Evolutionary conservation across 64 coral and sea anemone genomes (phyloP).

Genomic region (Actinia equina): DNA sequence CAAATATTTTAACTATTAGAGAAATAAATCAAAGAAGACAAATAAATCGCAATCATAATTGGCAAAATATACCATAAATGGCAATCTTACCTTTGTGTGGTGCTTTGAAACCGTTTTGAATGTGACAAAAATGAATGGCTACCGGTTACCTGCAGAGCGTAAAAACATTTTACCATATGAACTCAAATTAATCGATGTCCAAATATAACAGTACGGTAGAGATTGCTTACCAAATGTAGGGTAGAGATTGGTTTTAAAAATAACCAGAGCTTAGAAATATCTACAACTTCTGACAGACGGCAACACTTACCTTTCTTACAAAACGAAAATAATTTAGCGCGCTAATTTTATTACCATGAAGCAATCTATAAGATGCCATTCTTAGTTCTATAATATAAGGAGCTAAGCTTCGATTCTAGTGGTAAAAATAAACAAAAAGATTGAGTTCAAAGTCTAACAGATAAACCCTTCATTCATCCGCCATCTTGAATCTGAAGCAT

Average conservation of each 20-base stretch:
- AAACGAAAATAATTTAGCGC: slow-evolving; percentile 8
- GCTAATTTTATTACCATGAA: neutral
- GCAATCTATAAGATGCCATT: neutral
- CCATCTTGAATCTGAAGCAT: slow-evolving; percentile 18
- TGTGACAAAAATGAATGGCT: neutral
- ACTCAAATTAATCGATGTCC: too few species aligned
- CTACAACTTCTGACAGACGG: neutral
- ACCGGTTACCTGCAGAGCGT: neutral
- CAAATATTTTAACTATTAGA: too few species aligned
- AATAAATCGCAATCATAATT: neutral
- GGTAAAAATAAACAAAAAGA: slow-evolving; percentile 3
- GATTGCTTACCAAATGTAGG: too few species aligned
- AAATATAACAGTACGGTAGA: too few species aligned
- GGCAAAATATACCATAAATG: neutral
- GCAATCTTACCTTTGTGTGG: neutral
- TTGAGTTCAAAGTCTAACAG: neutral
- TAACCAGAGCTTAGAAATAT: too few species aligned
- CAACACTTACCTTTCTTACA: neutral
- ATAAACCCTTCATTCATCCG: neutral
- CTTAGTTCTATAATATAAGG: neutral
- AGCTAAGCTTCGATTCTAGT: neutral
- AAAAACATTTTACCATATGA: neutral
- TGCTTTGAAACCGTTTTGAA: neutral
- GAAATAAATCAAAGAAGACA: neutral
- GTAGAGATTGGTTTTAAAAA: too few species aligned